A percentile compares a stretch with the other conserved stretches of the same genome.
Conservation (phyloP, 2,113 vertebrate genomes). For the Gopherus evgoodei region DNA sequence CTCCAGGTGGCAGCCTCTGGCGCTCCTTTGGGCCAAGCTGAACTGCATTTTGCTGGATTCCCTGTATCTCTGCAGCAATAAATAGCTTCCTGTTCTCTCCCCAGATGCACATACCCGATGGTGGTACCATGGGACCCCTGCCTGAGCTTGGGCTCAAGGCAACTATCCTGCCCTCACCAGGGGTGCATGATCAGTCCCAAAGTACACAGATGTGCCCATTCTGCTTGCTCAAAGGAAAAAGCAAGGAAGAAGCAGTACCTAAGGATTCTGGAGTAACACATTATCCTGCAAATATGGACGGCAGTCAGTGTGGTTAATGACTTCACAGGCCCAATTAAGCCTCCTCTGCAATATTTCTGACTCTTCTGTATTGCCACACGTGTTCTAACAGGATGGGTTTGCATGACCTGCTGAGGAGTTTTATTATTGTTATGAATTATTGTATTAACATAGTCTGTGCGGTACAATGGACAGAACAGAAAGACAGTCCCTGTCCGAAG, state of each 20-base stretch:
- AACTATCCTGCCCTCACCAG: rapidly evolving
- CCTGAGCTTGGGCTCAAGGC: neutral
- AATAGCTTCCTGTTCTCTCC: conserved; percentile 7
- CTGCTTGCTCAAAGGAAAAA: neutral
- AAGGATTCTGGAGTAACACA: neutral
- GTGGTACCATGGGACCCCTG: neutral
- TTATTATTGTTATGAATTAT: neutral
- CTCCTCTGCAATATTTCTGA: neutral
- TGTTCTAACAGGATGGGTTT: neutral
- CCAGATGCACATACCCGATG: neutral
- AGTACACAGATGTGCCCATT: neutral
- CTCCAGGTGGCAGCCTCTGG: neutral
- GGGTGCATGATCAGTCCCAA: neutral
- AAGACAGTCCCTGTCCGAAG: neutral
- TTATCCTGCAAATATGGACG: neutral
- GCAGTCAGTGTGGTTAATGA: neutral
- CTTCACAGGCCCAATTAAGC: neutral
- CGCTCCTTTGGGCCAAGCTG: neutral
- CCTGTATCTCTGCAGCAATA: rapidly evolving
- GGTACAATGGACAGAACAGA: neutral
- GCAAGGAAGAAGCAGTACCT: neutral
- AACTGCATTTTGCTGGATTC: conserved; percentile 45
- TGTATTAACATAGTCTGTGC: rapidly evolving
- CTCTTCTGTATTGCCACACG: neutral
- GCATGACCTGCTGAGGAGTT: neutral